These are phyloP conservation scores for Theristus sp. DNA, from an alignment of 2,888 invertebrate species.

Conservation along the genomic window DNA sequence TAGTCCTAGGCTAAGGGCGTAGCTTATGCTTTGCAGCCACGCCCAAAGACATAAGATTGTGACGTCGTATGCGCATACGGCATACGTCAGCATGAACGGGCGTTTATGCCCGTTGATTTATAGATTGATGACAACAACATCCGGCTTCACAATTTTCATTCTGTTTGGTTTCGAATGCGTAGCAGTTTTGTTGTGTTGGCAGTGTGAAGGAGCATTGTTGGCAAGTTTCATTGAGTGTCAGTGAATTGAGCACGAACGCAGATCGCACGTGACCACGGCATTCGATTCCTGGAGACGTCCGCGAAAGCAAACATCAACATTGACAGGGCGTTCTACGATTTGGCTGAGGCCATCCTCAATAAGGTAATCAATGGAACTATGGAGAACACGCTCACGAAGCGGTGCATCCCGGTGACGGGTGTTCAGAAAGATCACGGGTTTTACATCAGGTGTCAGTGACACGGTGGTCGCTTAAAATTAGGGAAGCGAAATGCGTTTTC, in stretches of 20 bases:
- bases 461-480: too few relatives aligned
- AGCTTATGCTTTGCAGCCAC: not conserved
- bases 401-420: not conserved
- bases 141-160: not conserved
- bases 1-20: too few relatives aligned
- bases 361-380: constrained; percentile 18
- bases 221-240: too few relatives aligned
- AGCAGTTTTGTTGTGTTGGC: not conserved
- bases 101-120: too few relatives aligned
- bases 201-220: too few relatives aligned
- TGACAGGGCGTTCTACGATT: constrained; percentile 87
- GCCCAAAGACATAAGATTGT: too few relatives aligned
- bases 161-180: not conserved
- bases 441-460: not conserved
- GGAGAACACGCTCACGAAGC: not conserved
- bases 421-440: not conserved
- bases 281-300: constrained; percentile 97
- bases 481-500: too few relatives aligned
- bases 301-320: constrained; percentile 95
- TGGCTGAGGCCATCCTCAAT: constrained; percentile 48
- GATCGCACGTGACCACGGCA: constrained; percentile 88
- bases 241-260: constrained; percentile 36
- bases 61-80: too few relatives aligned
- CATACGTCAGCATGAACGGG: too few relatives aligned
- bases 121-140: not conserved